These are phyloP conservation scores for Watsonalla cultraria DNA, from an alignment of 2,888 invertebrate genomes.

Conservation along the genomic window DNA sequence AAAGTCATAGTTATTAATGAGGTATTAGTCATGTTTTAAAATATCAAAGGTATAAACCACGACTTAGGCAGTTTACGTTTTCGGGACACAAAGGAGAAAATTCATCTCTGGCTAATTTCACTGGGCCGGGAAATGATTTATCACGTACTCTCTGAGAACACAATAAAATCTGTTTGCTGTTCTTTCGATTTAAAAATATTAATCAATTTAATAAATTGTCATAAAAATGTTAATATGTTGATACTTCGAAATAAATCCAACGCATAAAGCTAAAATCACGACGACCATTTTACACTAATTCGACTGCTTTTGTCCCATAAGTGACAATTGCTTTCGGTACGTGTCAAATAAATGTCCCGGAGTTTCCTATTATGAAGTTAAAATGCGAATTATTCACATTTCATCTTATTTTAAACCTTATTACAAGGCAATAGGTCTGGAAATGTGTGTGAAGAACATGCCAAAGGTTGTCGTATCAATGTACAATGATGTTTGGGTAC, in stretches of 20 bases:
- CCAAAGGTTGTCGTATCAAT: slow-evolving; percentile 22
- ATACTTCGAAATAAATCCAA: slow-evolving; percentile 46
- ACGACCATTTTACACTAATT: slow-evolving; percentile 34
- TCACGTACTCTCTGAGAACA: too few species aligned
- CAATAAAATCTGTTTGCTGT: too few species aligned
- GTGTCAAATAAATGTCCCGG: slow-evolving; percentile 66
- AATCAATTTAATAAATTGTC: not conserved
- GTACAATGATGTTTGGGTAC: slow-evolving; percentile 60
- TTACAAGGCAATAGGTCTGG: not conserved
- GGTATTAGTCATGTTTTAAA: too few species aligned
- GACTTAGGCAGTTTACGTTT: too few species aligned
- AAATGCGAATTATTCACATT: not conserved
- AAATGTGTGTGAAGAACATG: not conserved
- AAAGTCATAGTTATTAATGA: too few species aligned
- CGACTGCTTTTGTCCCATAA: slow-evolving; percentile 35
- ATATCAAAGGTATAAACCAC: too few species aligned
- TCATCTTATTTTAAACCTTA: slow-evolving; percentile 22
- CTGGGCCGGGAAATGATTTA: too few species aligned
- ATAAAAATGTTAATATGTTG: slow-evolving; percentile 10
- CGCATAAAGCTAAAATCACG: slow-evolving; percentile 51
- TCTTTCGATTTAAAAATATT: too few species aligned
- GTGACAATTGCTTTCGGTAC: slow-evolving; percentile 61
- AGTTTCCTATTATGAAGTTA: slow-evolving; percentile 37
- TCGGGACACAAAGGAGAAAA: too few species aligned
- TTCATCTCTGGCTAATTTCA: too few species aligned